These are phyloP conservation scores for Ennomos fuscantarius DNA, from an alignment of 2,888 invertebrate species.

Conservation along the genomic window DNA sequence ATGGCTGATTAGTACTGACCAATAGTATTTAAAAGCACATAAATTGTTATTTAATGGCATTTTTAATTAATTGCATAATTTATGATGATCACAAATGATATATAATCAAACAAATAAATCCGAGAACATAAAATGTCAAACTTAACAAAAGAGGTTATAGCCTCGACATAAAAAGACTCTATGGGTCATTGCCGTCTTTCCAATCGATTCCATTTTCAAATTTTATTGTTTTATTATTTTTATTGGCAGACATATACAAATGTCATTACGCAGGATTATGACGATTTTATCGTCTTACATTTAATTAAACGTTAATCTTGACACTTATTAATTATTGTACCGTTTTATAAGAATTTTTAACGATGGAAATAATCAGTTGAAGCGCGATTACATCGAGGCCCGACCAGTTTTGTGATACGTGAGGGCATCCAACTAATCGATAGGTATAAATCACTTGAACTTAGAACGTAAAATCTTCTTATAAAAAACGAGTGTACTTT, in stretches of 20 bases:
- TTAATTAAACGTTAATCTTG: constrained; percentile 75
- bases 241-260: constrained; percentile 37
- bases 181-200: neutral
- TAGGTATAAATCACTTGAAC: constrained; percentile 62
- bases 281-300: constrained; percentile 65
- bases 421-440: constrained; percentile 70
- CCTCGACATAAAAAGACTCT: too few species aligned
- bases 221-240: constrained; percentile 10
- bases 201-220: constrained; percentile 26
- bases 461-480: constrained; percentile 48
- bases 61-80: constrained; percentile 22
- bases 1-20: too few species aligned
- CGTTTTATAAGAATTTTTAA: constrained; percentile 69
- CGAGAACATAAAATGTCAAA: too few species aligned
- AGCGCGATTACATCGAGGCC: constrained; percentile 63
- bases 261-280: constrained; percentile 50
- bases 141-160: too few species aligned
- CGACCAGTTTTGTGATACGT: constrained; percentile 68
- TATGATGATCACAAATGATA: constrained; percentile 9
- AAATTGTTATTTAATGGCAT: constrained; percentile 6
- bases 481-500: too few species aligned
- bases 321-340: constrained; percentile 77
- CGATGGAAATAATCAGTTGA: constrained; percentile 65
- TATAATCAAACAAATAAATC: neutral
- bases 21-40: too few species aligned